Percentiles rank a stretch among this genome's conserved stretches.
Conservation (phyloP, 2,797 vertebrate species). For the Coranthus polyacanthus region DNA sequence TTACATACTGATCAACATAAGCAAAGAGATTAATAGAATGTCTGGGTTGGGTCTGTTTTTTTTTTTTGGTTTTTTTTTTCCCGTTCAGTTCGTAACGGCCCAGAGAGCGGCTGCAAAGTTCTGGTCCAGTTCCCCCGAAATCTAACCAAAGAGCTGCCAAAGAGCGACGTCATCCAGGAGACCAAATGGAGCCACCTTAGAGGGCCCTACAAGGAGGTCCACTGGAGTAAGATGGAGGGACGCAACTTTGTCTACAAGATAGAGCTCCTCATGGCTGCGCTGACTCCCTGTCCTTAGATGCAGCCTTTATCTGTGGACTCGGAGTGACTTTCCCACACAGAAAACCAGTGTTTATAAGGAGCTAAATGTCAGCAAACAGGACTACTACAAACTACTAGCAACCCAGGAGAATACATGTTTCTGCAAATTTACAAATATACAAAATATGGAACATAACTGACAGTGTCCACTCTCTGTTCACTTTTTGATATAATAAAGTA, state of each 20-base stretch:
- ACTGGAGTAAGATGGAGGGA: conserved; percentile 98
- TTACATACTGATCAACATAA: neutral
- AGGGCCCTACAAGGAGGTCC: conserved; percentile 93
- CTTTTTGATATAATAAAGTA: neutral
- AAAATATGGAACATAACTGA: neutral
- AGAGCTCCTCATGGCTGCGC: conserved; percentile 97
- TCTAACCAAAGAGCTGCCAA: conserved; percentile 93
- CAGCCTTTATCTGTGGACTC: too few relatives aligned
- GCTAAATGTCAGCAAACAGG: neutral
- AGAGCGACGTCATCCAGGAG: conserved; percentile 94
- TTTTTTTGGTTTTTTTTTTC: fast-evolving
- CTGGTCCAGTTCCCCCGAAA: conserved; percentile 94
- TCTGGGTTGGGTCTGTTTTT: conserved; percentile 7
- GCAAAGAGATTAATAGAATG: neutral
- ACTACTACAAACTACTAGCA: neutral
- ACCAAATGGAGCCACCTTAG: conserved; percentile 94
- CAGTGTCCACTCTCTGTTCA: neutral
- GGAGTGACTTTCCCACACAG: too few relatives aligned
- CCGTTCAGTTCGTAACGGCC: conserved; percentile 90
- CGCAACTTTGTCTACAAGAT: conserved; percentile 99
- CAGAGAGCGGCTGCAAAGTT: conserved; percentile 93
- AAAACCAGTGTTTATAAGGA: neutral
- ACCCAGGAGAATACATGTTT: neutral
- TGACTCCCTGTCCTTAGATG: conserved; percentile 88
- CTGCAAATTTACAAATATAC: neutral